A percentile compares a stretch with the other conserved stretches of the same genome.
Conservation (phyloP, 2,888 invertebrate genomes). For the Subacronicta megacephala region DNA sequence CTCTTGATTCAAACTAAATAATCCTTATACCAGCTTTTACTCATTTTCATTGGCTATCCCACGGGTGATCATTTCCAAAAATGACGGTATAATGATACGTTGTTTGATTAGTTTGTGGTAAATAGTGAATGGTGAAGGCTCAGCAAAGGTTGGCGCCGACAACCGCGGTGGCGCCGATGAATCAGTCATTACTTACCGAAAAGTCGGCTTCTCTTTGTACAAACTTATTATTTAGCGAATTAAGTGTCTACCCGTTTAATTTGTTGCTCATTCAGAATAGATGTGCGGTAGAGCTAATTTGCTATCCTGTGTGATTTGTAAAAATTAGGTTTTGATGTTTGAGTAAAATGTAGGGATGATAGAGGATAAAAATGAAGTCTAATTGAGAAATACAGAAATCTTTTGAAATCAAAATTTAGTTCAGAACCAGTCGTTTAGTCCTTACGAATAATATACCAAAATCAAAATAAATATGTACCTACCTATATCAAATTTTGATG, state of each 20-base stretch:
- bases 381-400: too few relatives aligned
- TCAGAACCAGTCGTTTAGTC: too few relatives aligned
- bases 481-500: too few relatives aligned
- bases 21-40: conserved; percentile 64
- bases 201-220: conserved; percentile 60
- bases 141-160: conserved; percentile 67
- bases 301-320: conserved; percentile 38
- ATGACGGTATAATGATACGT: conserved; percentile 84
- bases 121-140: conserved; percentile 47
- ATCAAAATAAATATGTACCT: too few relatives aligned
- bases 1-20: conserved; percentile 3
- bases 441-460: too few relatives aligned
- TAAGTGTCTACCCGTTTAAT: conserved; percentile 52
- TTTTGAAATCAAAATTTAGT: too few relatives aligned
- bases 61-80: conserved; percentile 73
- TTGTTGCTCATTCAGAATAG: conserved; percentile 32
- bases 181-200: conserved; percentile 75
- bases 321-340: conserved; percentile 35
- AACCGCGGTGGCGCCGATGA: conserved; percentile 80
- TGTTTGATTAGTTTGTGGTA: conserved; percentile 88
- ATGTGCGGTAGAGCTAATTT: conserved; percentile 46
- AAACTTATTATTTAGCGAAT: conserved; percentile 53
- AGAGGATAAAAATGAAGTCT: conserved; percentile 13
- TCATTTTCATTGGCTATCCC: conserved; percentile 69
- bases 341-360: conserved; percentile 7